Conservation (phyloP, 2,113 vertebrate genomes). For the Calonectris borealis region DNA sequence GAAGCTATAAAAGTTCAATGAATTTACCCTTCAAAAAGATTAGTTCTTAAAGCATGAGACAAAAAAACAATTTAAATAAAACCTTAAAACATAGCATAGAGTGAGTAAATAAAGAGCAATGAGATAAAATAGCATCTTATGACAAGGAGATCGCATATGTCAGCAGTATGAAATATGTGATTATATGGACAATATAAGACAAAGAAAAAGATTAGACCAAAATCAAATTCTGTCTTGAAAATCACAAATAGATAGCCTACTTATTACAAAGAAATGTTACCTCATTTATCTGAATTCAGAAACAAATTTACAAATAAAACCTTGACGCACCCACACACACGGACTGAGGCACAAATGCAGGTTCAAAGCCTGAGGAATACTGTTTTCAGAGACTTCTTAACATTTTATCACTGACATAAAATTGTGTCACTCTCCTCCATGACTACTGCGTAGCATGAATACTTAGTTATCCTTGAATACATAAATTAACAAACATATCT, state of each 20-base stretch:
- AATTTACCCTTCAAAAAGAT: not conserved
- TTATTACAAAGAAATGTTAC: not conserved
- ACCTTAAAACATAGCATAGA: not conserved
- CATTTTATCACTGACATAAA: not conserved
- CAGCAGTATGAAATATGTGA: not conserved
- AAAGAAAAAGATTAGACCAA: not conserved
- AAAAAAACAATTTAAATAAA: not conserved
- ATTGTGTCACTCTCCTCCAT: not conserved
- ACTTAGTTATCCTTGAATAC: not conserved
- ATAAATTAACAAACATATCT: not conserved
- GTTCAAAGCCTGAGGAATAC: not conserved
- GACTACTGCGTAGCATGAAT: not conserved
- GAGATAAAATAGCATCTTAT: not conserved
- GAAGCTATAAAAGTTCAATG: not conserved
- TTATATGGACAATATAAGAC: not conserved
- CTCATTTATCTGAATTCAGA: not conserved
- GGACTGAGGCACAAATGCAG: not conserved
- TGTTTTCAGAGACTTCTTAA: not conserved
- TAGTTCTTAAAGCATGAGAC: not conserved
- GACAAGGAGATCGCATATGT: not conserved
- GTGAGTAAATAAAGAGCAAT: not conserved
- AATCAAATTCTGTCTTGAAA: not conserved
- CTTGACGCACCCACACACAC: not conserved
- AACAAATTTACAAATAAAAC: not conserved
- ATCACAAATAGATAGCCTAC: not conserved